These are phyloP conservation scores for Ladona fulva DNA, from an alignment of 1,140 invertebrate genomes.

Conservation along the genomic window DNA sequence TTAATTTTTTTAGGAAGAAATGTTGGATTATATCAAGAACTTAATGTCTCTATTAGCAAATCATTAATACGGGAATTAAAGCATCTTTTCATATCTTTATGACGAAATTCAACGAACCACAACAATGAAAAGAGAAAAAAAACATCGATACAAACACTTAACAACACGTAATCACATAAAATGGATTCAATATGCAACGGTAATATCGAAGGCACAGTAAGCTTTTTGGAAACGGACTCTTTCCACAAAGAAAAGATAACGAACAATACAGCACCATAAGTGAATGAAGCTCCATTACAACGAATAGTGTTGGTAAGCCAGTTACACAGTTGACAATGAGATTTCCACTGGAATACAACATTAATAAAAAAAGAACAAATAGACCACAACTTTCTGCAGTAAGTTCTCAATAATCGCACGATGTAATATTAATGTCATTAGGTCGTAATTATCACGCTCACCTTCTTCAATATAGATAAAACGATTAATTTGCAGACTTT, in stretches of 20 bases:
- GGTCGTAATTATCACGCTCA: no score
- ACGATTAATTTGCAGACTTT: no score
- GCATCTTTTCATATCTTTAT: no score
- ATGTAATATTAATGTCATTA: no score
- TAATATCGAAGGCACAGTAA: not conserved
- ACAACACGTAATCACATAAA: not conserved
- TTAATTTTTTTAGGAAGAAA: no score
- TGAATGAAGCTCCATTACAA: not conserved
- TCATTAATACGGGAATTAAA: no score
- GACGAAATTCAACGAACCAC: no score
- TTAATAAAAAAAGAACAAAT: not conserved
- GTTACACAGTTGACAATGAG: not conserved
- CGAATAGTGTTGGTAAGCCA: not conserved
- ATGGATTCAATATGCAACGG: constrained; percentile 1
- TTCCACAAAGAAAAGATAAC: not conserved
- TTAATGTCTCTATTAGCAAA: no score
- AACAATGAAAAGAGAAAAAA: not conserved
- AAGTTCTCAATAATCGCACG: no score
- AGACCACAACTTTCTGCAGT: not conserved
- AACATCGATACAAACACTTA: not conserved
- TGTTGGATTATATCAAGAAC: no score
- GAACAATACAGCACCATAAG: not conserved
- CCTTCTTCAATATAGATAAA: no score
- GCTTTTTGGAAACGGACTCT: not conserved
- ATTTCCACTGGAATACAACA: not conserved